Base-by-base conservation (phyloP, 2,888 invertebrate genomes). In the Cyrtodaria siliqua region DNA sequence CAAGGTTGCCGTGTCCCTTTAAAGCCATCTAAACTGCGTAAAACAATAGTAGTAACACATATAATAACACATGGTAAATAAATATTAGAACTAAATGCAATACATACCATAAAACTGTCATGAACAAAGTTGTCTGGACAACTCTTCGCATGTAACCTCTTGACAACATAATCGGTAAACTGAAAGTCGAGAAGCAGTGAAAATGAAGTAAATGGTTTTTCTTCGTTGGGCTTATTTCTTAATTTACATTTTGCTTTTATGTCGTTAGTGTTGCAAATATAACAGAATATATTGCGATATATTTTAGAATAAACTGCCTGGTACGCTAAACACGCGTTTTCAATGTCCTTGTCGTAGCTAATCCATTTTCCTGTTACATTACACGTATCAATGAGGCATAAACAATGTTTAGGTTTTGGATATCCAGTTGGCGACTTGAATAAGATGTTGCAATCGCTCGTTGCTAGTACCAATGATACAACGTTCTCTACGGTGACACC, bases 271-370 rank as follows among this genome's bases (percentile, higher is more conserved):
- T 79, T 79, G 49, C 82, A 82, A 1, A 69, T 0, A 38, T 47
- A 66, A 61, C 82, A 82, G 50, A 73, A 79, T 18, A 76, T 56
- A 47, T 82, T 82, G 52, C 67, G 75, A 47, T 62, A 82, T 27
- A 56, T 61, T 1, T 3, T 38, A 1, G 53, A 20, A 20, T 29
- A 40, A 8, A 29, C 12, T 0, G 53, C 42, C 4, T 18, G 24
- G 24, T 52, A 68, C 1, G 49, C 4, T 14, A 18, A 24, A 40
- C 70, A 75, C 2, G 64, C 70, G 14, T 38, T 26, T 12, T 75
- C 75, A 3, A 60, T 69, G 56, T 63, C 56, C 1, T 9, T n/a
- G 26, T 74, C 59, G 29, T 64, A 64, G 2, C 9, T 50, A 12
- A 50, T 8, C 73, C 69, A 69, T 44, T 23, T 24, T 33, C 69